Percentiles rank a stretch among this genome's conserved stretches.
Evolutionary conservation across 2,113 vertebrate genomes (phyloP).

Genomic region (Chaetops frenatus): DNA sequence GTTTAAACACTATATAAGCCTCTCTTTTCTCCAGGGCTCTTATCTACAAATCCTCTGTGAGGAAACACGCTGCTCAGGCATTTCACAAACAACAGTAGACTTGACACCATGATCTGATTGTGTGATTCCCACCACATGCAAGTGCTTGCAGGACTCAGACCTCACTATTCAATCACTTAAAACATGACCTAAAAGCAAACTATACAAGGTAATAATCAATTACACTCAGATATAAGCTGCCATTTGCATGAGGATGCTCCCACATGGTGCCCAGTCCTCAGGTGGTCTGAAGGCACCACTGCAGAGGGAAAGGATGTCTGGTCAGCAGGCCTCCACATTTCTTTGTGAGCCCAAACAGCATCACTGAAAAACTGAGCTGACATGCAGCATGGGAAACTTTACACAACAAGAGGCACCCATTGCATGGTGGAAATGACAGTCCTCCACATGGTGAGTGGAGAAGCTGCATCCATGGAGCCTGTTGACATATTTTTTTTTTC

Average conservation of each 20-base stretch:
- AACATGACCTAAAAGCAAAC: background rate
- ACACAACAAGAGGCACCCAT: background rate
- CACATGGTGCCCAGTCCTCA: rapidly evolving
- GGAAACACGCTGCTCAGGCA: background rate
- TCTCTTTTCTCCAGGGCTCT: background rate
- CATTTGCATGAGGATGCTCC: rapidly evolving
- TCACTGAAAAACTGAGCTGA: background rate
- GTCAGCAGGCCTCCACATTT: rapidly evolving
- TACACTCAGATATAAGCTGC: background rate
- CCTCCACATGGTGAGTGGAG: background rate
- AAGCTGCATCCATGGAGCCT: background rate
- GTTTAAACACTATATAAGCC: background rate
- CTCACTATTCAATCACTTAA: background rate
- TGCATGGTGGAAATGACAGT: background rate
- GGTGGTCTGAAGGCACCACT: background rate
- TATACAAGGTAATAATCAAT: background rate
- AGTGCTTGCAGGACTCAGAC: background rate
- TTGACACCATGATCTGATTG: background rate
- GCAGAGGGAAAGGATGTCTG: background rate
- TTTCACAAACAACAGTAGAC: background rate
- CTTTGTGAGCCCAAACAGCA: background rate
- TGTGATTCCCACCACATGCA: background rate
- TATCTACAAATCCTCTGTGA: background rate
- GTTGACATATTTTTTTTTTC: too few species aligned
- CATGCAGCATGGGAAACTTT: background rate